Base-by-base conservation (phyloP, 2,888 invertebrate species). In the Abscondita cerata region DNA sequence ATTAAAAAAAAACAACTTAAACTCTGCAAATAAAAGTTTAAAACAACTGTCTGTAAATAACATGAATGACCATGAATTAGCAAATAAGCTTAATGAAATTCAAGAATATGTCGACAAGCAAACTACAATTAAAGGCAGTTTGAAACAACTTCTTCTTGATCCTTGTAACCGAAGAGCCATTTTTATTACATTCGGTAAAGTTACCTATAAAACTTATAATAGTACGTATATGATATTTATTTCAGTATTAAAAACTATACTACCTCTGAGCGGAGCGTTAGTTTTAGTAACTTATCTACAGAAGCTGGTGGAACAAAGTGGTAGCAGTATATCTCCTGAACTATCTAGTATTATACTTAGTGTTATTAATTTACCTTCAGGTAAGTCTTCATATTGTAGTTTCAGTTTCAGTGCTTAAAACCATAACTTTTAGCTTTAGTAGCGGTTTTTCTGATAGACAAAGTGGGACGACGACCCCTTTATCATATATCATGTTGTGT, bases 301-400 rank as follows among this genome's bases (percentile, higher is more conserved):
- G 72, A 82, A 83, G 25, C 87, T 87, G 62, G 84, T 87, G 51
- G 79, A 82, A 40, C 82, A 84, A 34, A 84, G 83, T 58, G 81
- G 82, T 36, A 76, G 78, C n/a, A 82, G 81, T 0, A 76, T 86
- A 47, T 82, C 85, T 0, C 84, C 86, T 0, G 82, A 83, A 0
- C 76, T 80, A 2, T 84, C 83, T 1, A 86, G 87, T 64, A 86
- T 87, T 34, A 78, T 87, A n/a, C 82, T 86, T 65, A 87, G 87
- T 59, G 77, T 84, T 12, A 80, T 87, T 12, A 86, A 87, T 65
- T 70, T 87, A 31, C 76, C 79, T 0, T 85, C 87, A 59, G 83
- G 85, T 84, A 41, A n/a, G 13, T 44, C 87, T 12, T 85, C 87
- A 59, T 83, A 84, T n/a, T n/a, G n/a, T n/a, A n/a, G n/a, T n/a